Conservation (phyloP, 2,113 vertebrate genomes). For the Salminus brasiliensis region DNA sequence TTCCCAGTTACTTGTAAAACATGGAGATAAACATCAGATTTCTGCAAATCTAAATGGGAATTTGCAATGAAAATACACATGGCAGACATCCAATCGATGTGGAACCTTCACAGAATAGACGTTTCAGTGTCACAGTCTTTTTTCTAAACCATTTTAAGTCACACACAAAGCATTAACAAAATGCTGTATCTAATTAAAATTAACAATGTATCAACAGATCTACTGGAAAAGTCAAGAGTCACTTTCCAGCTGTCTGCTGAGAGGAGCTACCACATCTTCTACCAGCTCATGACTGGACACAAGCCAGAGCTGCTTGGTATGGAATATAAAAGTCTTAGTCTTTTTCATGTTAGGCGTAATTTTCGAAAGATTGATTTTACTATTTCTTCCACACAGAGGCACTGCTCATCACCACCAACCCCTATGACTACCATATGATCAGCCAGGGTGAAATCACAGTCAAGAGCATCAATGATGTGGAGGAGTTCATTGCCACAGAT, state of each 20-base stretch:
- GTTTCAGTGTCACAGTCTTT: too few relatives aligned
- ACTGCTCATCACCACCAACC: slow-evolving; percentile 89
- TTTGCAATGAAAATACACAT: too few relatives aligned
- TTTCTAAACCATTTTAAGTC: too few relatives aligned
- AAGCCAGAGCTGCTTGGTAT: slow-evolving; percentile 73
- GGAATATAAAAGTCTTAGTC: slow-evolving; percentile 77
- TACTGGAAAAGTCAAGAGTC: slow-evolving; percentile 63
- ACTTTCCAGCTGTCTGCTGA: slow-evolving; percentile 73
- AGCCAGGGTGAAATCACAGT: slow-evolving; percentile 89
- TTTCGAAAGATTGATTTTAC: too few relatives aligned
- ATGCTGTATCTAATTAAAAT: too few relatives aligned
- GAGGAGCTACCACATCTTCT: slow-evolving; percentile 77
- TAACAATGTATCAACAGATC: slow-evolving; percentile 57
- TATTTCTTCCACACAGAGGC: slow-evolving; percentile 59
- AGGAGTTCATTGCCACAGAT: slow-evolving; percentile 86
- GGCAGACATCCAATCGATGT: too few relatives aligned
- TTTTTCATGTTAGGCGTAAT: too few relatives aligned
- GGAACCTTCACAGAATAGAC: too few relatives aligned
- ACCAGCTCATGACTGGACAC: slow-evolving; percentile 75
- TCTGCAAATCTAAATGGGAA: too few relatives aligned
- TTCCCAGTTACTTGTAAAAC: too few relatives aligned
- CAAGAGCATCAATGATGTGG: slow-evolving; percentile 85
- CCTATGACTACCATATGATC: slow-evolving; percentile 83
- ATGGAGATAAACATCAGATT: too few relatives aligned
- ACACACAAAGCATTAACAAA: too few relatives aligned